Evolutionary conservation across 2,113 vertebrate species (phyloP), one percentile per base, ranked within the genome.

Genomic region (Malurus cyaneus): DNA sequence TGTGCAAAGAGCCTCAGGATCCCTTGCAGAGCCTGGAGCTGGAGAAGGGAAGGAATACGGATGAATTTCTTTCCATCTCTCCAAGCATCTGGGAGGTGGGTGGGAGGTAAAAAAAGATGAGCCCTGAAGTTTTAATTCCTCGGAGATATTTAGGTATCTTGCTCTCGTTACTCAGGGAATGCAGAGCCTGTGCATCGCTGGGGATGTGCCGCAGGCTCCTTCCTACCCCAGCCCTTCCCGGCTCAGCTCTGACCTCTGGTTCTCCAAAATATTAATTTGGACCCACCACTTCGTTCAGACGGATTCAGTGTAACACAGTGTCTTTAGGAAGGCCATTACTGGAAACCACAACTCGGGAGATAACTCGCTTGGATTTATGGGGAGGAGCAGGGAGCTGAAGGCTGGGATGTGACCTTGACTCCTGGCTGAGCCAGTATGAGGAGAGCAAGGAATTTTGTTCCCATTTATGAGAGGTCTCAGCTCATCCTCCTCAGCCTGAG

Each of bases 41-140:
- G 65, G n/a, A n/a, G 36, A 86, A 89, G 52, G 73, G 47, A 88
- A 79, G 57, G 86, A 90, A 77, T 13, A 81, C 2, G 24, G 82
- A 92, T 67, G 67, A 67, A 73, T 93, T 78, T 67, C 89, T 61
- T 66, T 90, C 85, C 72, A 88, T 93, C 82, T 94, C 93, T 92
- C 85, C 87, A 94, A 89, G 94, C 95, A 96, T 96, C 95, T 96
- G 96, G 94, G 94, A 93, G 60, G 95, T 93, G 94, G 96, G 93
- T 50, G 94, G 95, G 81, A 94, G 81, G 94, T 89, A 94, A 95
- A 95, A 95, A 97, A 97, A 97, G 85, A 87, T 66, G 88, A 95
- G 94, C 91, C 89, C 95, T 95, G 92, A 90, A 94, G 94, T 94
- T 95, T 95, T 74, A 94, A 93, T 92, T 88, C 83, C 89, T 96